Conservation (phyloP, 2,797 vertebrate species). For the Alfaro cultratus region DNA sequence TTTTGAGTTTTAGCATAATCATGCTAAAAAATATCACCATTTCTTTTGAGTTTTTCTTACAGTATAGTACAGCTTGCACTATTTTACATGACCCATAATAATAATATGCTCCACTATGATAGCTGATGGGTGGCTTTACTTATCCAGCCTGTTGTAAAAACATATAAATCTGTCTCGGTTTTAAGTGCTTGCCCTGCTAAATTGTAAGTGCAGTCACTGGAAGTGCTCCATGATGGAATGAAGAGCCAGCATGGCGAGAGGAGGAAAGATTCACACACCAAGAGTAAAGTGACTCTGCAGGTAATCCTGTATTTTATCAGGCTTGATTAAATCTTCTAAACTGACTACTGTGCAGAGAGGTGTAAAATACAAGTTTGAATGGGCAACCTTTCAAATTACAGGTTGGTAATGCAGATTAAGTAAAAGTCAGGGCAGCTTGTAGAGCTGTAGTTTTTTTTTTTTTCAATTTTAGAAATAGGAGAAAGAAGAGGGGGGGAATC, state of each 20-base stretch:
- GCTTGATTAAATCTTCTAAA: not conserved
- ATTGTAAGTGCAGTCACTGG: not conserved
- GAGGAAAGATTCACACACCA: not conserved
- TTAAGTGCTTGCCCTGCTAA: not conserved
- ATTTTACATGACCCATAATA: not conserved
- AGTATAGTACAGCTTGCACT: not conserved
- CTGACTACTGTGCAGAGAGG: not conserved
- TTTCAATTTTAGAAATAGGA: not conserved
- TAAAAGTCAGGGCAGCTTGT: not conserved
- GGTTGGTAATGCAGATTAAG: not conserved
- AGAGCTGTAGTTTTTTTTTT: not conserved
- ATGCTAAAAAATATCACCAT: not conserved
- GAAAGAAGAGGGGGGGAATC: not conserved
- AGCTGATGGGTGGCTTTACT: not conserved
- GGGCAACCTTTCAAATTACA: not conserved
- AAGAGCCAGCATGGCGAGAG: not conserved
- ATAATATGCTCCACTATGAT: not conserved
- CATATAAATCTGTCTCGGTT: not conserved
- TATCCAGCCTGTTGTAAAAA: not conserved
- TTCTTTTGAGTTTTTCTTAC: not conserved
- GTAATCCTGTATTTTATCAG: not conserved
- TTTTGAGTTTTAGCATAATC: not conserved
- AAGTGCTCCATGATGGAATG: not conserved
- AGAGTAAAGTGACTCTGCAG: not conserved
- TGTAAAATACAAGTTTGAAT: not conserved